These are phyloP conservation scores for Cricetomys ansorgei DNA, from an alignment of 2,113 vertebrate genomes.

Conservation along the genomic window DNA sequence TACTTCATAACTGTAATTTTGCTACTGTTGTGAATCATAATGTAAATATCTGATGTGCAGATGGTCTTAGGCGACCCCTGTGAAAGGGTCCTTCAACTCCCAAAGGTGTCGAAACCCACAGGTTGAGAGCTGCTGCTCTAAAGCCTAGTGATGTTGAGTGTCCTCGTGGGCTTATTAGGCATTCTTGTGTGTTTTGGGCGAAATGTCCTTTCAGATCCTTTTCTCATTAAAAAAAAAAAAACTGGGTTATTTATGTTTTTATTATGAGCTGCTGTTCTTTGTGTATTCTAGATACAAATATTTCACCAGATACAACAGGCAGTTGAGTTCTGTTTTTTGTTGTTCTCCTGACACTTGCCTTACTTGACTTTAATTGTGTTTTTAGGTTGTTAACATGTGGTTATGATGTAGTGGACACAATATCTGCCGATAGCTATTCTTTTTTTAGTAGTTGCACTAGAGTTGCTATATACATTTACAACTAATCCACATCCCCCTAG, in stretches of 20 bases:
- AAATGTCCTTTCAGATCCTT: background rate
- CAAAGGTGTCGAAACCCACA: too few species aligned
- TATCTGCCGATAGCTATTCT: background rate
- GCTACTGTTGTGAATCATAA: too few species aligned
- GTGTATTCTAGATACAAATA: background rate
- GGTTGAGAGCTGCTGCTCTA: too few species aligned
- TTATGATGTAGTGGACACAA: background rate
- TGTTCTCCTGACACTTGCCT: background rate
- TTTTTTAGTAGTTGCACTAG: background rate
- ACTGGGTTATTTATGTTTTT: background rate
- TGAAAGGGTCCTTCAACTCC: too few species aligned
- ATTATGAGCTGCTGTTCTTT: background rate
- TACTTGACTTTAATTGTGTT: background rate
- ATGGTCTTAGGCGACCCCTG: too few species aligned
- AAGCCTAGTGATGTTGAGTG: background rate
- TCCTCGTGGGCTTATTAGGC: background rate
- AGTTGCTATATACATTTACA: background rate
- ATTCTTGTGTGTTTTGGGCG: background rate
- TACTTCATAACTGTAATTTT: too few species aligned
- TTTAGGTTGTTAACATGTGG: background rate
- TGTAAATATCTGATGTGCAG: too few species aligned
- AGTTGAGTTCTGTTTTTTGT: background rate
- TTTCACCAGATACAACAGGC: background rate
- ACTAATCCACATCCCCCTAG: background rate
- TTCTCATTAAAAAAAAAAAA: background rate